Evolutionary conservation across 2,797 vertebrate species (phyloP).

Genomic region (Onychomys arenicola): DNA sequence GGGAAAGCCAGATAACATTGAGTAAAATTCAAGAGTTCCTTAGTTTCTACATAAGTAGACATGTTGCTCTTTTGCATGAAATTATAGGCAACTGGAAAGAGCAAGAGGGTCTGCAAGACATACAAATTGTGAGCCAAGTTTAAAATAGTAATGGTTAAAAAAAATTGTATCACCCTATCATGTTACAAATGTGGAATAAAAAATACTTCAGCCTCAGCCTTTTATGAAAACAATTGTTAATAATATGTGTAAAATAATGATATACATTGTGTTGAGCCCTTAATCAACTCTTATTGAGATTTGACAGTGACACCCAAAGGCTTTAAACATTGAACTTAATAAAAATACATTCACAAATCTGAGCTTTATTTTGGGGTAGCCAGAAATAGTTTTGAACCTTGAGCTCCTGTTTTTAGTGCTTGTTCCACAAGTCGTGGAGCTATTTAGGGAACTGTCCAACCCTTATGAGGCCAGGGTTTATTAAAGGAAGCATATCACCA

Average conservation of each 20-base stretch:
- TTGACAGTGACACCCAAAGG: neutral
- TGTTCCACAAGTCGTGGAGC: neutral
- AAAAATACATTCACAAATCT: neutral
- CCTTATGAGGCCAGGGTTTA: neutral
- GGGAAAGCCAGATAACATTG: neutral
- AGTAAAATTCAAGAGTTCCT: neutral
- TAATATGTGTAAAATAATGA: neutral
- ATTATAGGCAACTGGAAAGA: neutral
- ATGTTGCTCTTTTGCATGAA: neutral
- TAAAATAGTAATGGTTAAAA: neutral
- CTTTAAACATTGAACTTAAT: neutral
- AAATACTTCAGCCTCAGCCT: too few relatives aligned
- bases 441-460: neutral
- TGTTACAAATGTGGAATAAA: neutral
- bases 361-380: neutral
- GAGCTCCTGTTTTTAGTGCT: neutral
- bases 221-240: neutral
- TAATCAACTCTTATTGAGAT: neutral
- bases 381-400: neutral
- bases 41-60: neutral
- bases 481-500: neutral
- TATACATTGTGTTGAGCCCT: neutral
- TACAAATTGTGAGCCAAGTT: neutral
- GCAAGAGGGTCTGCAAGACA: neutral
- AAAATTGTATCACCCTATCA: neutral